phyloP scores from a whole-genome alignment of 2,113 vertebrate genomes.

The Daboia siamensis region DNA sequence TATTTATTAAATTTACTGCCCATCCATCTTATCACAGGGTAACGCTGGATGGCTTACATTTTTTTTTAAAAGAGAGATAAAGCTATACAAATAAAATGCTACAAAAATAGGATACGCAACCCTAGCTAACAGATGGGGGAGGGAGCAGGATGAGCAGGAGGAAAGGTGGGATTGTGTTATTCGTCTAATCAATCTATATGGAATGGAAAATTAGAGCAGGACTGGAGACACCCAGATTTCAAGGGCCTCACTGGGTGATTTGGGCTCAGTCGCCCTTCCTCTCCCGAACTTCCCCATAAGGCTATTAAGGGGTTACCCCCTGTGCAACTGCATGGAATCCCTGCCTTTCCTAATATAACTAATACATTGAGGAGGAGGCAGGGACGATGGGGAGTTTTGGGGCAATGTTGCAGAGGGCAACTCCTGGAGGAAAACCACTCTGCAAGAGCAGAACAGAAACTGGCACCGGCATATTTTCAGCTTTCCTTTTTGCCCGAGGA shows the following conservation, averaged over 20 bases:
- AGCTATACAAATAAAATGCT: not conserved
- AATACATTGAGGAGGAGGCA: not conserved
- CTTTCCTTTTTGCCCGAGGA: not conserved
- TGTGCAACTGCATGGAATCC: not conserved
- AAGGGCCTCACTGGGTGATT: not conserved
- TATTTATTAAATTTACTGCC: not conserved
- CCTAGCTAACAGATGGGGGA: not conserved
- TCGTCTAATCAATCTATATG: not conserved
- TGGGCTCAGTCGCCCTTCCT: not conserved
- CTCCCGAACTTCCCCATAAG: not conserved
- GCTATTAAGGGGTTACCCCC: not conserved
- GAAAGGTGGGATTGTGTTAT: not conserved
- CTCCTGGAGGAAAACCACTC: not conserved
- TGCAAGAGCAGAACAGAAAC: not conserved
- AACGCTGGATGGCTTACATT: not conserved
- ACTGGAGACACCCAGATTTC: not conserved
- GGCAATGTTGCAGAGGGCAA: not conserved
- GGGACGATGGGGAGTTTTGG: not conserved
- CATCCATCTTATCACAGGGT: not conserved
- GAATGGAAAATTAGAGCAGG: not conserved
- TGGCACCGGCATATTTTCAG: not conserved
- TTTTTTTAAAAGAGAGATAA: not conserved
- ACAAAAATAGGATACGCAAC: not conserved
- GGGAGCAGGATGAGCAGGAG: not conserved
- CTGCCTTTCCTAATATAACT: not conserved